A percentile compares a stretch with the other conserved stretches of the same genome.
These are phyloP conservation scores for Sebastes itinus DNA, from an alignment of 2,797 vertebrate genomes.

Conservation along the genomic window DNA sequence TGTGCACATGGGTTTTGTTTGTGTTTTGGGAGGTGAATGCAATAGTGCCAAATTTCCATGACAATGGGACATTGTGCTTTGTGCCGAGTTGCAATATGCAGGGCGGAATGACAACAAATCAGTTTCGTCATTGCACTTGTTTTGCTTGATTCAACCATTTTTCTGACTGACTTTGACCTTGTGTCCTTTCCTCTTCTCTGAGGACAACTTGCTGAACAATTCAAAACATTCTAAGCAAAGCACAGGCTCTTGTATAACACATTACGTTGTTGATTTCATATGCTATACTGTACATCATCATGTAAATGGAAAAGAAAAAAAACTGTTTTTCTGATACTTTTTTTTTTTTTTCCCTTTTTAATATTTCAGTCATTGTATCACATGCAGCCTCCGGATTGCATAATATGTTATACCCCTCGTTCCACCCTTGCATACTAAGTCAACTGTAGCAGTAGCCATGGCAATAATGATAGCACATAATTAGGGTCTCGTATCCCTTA, in stretches of 20 bases:
- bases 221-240: neutral
- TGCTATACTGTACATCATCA: neutral
- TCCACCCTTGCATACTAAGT: constrained; percentile 61
- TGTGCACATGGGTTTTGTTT: constrained; percentile 16
- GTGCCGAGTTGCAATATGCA: constrained; percentile 59
- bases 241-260: neutral
- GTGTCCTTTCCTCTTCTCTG: constrained; percentile 1
- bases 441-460: constrained; percentile 72
- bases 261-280: neutral
- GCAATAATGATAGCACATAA: constrained; percentile 80
- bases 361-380: constrained; percentile 38
- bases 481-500: constrained; percentile 77
- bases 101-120: constrained; percentile 34
- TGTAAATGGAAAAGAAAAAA: constrained; percentile 3
- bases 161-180: constrained; percentile 40
- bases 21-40: constrained; percentile 39
- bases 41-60: constrained; percentile 59
- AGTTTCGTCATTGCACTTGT: constrained; percentile 51
- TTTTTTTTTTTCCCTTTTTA: constrained; percentile 6
- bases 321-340: neutral
- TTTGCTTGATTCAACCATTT: constrained; percentile 59
- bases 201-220: constrained; percentile 4
- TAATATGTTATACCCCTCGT: constrained; percentile 47
- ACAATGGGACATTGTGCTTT: constrained; percentile 69
- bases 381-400: constrained; percentile 35